Base-by-base conservation (phyloP, 2,888 invertebrate species). In the Lasioglossum marginatum region DNA sequence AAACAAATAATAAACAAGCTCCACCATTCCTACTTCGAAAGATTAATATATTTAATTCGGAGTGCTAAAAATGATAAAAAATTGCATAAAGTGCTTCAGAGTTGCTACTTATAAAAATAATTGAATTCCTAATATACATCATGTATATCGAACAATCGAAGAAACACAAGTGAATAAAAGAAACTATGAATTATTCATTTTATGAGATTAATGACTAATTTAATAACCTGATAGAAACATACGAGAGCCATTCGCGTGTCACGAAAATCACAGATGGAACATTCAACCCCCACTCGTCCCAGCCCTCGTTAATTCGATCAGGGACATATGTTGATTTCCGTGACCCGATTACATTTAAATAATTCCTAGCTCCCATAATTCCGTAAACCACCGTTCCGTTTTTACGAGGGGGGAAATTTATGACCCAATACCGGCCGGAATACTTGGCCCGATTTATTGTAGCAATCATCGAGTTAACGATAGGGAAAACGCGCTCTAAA, bases 371-470 rank as follows among this genome's bases (percentile, higher is more conserved):
- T 19, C 27, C 66, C 63, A 31, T 45, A 45, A 77, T 45, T 66
- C 40, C 14, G 66, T 8, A 40, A 66, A 45, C 34, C 27, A 34
- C 23, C 31, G 40, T 45, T 45, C 43, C 45, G 66, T 60, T 43
- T 63, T 31, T 40, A 40, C 45, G 27, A 40, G 12, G 31, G 27
- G 70, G 68, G 2, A 70, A 70, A 81, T 81, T 81, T 81, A 81
- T 57, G 57, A 43, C 76, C 75, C 68, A 19, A 37, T 68, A 68
- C 68, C 16, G 37, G 34, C 31, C 68, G 68, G 60, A 60, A 57
- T 81, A 76, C 57, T 68, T 43, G 81, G 45, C 72, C 19, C 40
- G 77, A 78, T 68, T 78, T 68, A 74, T 74, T 40, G 43, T 52
- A 68, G 12, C 66, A 31, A 57, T 74, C 79, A 16, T 79, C 45